Evolutionary conservation across 1,140 invertebrate genomes (phyloP).

Genomic region (Acromyrmex echinatior): DNA sequence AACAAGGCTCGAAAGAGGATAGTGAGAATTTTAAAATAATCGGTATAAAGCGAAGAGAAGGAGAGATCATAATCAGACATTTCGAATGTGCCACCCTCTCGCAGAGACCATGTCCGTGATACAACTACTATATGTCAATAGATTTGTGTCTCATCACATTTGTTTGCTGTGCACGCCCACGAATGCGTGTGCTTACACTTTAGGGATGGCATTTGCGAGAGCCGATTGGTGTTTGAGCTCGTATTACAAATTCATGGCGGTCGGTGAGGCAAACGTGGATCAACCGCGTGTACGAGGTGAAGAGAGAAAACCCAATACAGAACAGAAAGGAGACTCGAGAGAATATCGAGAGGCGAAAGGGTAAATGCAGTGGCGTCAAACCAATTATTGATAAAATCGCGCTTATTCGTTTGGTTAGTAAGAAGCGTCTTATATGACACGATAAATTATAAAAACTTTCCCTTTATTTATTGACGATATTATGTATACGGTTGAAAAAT

Average conservation of each 20-base stretch:
- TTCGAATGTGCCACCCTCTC: slow-evolving; percentile 77
- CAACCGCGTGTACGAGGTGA: slow-evolving; percentile 37
- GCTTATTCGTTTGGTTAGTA: not conserved
- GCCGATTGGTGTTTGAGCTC: slow-evolving; percentile 66
- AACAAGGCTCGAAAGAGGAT: not conserved
- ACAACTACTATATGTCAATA: slow-evolving; percentile 30
- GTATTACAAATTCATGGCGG: slow-evolving; percentile 58
- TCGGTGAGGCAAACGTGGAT: slow-evolving; percentile 58
- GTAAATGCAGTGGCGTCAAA: slow-evolving; percentile 63
- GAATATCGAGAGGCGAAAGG: slow-evolving; percentile 42
- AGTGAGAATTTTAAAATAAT: not conserved
- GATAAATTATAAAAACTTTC: not conserved
- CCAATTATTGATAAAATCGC: slow-evolving; percentile 27
- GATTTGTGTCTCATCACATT: slow-evolving; percentile 45
- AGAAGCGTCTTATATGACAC: not conserved
- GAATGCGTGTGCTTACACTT: not conserved
- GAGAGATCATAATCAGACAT: slow-evolving; percentile 10
- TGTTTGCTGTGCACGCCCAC: slow-evolving; percentile 12
- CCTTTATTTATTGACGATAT: not conserved
- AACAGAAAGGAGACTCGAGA: slow-evolving; percentile 1
- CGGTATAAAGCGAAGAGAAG: slow-evolving; percentile 1
- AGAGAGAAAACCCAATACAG: slow-evolving; percentile 46
- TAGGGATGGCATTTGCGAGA: slow-evolving; percentile 55
- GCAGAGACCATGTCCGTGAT: slow-evolving; percentile 43
- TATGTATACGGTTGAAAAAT: not conserved